Evolutionary conservation across 2,113 vertebrate species (phyloP).

Genomic region (Cyrtonyx montezumae): DNA sequence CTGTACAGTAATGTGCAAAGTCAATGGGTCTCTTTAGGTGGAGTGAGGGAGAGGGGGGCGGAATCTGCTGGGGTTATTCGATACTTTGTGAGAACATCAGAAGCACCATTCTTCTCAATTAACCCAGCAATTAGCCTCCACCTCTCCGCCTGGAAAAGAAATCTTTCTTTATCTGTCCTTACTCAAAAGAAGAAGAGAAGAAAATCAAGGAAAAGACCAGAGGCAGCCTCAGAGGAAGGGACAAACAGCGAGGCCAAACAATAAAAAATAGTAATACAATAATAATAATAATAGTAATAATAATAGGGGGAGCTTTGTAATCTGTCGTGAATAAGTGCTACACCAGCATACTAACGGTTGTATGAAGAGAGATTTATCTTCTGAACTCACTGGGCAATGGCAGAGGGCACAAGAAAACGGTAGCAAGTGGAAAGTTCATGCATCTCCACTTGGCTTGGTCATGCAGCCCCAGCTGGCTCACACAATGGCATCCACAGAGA

Average conservation of each 20-base stretch:
- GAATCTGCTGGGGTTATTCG: slow-evolving; percentile 72
- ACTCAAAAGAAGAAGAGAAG: not conserved
- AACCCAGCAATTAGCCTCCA: slow-evolving; percentile 74
- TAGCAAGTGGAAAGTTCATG: not conserved
- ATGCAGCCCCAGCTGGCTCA: not conserved
- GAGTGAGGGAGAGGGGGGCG: slow-evolving; percentile 37
- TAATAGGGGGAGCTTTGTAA: not conserved
- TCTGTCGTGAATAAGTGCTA: not conserved
- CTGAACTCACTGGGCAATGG: not conserved
- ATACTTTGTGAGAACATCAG: slow-evolving; percentile 74
- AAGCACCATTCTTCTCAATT: slow-evolving; percentile 77
- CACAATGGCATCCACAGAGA: rapidly evolving
- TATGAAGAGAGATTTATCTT: not conserved
- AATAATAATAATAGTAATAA: not conserved
- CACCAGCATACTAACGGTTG: not conserved
- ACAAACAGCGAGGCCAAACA: not conserved
- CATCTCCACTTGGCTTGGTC: not conserved
- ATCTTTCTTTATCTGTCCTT: slow-evolving; percentile 15
- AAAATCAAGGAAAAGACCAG: not conserved
- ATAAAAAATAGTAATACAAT: not conserved
- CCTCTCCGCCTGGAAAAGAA: slow-evolving; percentile 54
- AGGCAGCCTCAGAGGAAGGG: not conserved
- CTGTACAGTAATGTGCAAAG: slow-evolving; percentile 60
- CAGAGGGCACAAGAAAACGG: rapidly evolving
- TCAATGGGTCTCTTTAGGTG: slow-evolving; percentile 67